Conservation (phyloP, 1,140 invertebrate species). For the Drosophila sp. region DNA sequence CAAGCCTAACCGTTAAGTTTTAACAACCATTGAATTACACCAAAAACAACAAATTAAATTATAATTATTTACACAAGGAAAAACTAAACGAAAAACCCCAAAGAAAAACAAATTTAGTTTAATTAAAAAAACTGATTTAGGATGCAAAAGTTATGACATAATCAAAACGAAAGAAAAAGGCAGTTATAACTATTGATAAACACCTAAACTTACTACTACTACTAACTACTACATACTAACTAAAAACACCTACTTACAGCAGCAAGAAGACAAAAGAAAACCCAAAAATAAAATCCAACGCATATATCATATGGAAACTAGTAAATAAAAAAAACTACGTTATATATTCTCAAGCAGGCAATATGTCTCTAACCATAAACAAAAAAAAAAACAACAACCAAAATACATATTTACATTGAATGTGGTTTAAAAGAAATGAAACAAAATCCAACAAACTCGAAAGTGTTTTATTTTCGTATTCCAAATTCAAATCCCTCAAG, state of each 20-base stretch:
- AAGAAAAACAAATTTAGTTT: slow-evolving; percentile 8
- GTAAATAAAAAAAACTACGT: slow-evolving; percentile 64
- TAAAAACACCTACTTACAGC: slow-evolving; percentile 8
- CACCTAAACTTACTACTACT: slow-evolving; percentile 27
- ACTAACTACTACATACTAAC: slow-evolving; percentile 28
- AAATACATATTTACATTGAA: slow-evolving; percentile 82
- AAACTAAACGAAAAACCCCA: slow-evolving; percentile 1
- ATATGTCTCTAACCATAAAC: slow-evolving; percentile 68
- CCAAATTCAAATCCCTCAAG: neutral
- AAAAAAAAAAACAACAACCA: slow-evolving; percentile 33
- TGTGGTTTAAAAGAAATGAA: slow-evolving; percentile 64
- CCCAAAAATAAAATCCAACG: slow-evolving; percentile 46
- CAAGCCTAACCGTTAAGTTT: slow-evolving; percentile 24
- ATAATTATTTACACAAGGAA: slow-evolving; percentile 47
- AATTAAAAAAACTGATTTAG: slow-evolving; percentile 3
- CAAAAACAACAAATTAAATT: slow-evolving; percentile 17
- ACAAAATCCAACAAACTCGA: slow-evolving; percentile 15
- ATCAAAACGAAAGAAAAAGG: slow-evolving; percentile 10
- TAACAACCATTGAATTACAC: slow-evolving; percentile 12
- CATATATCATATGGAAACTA: slow-evolving; percentile 58
- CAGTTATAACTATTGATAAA: slow-evolving; percentile 33
- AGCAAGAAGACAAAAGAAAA: slow-evolving; percentile 32
- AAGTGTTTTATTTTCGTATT: slow-evolving; percentile 27
- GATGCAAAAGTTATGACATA: slow-evolving; percentile 17
- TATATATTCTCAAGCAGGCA: slow-evolving; percentile 61